Conservation (phyloP, 2,888 invertebrate species). For the Laspeyria flexula region DNA sequence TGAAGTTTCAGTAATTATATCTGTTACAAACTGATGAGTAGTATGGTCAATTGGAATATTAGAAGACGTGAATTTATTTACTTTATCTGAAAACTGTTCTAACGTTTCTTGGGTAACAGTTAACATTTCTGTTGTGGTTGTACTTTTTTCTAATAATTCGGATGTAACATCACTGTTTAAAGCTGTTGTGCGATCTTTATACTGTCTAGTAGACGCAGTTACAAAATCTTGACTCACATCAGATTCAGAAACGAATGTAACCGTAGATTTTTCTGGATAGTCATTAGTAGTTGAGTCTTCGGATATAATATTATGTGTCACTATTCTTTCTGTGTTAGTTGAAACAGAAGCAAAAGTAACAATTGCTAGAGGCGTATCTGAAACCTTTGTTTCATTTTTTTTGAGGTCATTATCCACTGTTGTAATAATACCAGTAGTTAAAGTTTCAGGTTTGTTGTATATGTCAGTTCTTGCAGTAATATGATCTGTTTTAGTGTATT, state of each 20-base stretch:
- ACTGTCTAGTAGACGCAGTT: neutral
- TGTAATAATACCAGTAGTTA: no score
- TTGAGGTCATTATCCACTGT: neutral
- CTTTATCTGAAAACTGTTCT: neutral
- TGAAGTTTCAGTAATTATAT: no score
- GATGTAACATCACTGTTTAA: neutral
- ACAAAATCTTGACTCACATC: neutral
- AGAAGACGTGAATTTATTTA: neutral
- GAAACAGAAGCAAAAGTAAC: no score
- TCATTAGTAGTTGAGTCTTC: no score
- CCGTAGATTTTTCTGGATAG: no score
- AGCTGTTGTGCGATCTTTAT: neutral
- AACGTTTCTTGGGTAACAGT: neutral
- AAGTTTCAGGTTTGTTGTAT: neutral
- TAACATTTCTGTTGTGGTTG: neutral
- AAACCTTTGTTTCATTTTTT: neutral
- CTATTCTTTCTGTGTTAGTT: no score
- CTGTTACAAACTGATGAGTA: neutral
- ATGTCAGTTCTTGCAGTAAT: neutral
- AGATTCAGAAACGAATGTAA: no score
- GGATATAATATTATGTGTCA: no score
- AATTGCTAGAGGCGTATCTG: no score
- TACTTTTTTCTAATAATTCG: neutral
- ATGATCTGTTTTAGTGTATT: neutral
- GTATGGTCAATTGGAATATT: neutral